Base-by-base conservation (phyloP, 2,797 vertebrate genomes). In the Danio choprae region DNA sequence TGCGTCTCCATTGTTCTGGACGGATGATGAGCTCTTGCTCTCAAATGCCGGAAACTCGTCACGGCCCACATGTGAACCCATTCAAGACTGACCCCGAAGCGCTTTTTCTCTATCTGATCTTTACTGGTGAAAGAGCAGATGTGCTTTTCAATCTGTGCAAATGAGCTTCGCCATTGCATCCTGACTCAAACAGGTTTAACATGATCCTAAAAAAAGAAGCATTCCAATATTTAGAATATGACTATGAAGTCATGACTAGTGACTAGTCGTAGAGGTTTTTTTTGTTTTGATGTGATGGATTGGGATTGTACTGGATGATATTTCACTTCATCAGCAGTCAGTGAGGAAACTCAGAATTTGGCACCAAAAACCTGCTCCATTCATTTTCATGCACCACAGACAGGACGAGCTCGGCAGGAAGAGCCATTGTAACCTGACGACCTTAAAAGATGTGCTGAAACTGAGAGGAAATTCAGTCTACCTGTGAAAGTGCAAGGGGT, bases 1-100 rank as follows among this genome's bases (percentile, higher is more conserved):
- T 36, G 38, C 29, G n/a, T 22, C 4, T 29, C 84, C 63, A 87
- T 88, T 87, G 87, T 88, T 86, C 36, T 43, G 43, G n/a, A n/a
- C 62, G 29, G 74, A 65, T 18, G 73, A 87, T 82, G 84, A 83
- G 77, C 65, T 81, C 48, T 50, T 10, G 3, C 78, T 77, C 40
- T 59, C 48, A 60, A 73, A 55, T 41, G 87, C 83, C 84, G 90
- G 90, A 91, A 90, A 89, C 74, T 48, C 85, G 84, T 89, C 86
- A 86, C 16, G 7, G 80, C 83, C 84, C 46, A 53, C 78, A 77
- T 22, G 15, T 36, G 48, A 71, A 59, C 36, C 67, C 43, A 48
- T 56, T 80, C n/a, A 71, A 44, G 48, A 41, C 43, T 70, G 41
- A 50, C 46, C 20, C 79, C 5, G 3, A 41, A 76, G 29, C 4